A percentile compares a stretch with the other conserved stretches of the same genome.
Conservation (phyloP, 2,113 vertebrate species). For the Onychostoma macrolepis region DNA sequence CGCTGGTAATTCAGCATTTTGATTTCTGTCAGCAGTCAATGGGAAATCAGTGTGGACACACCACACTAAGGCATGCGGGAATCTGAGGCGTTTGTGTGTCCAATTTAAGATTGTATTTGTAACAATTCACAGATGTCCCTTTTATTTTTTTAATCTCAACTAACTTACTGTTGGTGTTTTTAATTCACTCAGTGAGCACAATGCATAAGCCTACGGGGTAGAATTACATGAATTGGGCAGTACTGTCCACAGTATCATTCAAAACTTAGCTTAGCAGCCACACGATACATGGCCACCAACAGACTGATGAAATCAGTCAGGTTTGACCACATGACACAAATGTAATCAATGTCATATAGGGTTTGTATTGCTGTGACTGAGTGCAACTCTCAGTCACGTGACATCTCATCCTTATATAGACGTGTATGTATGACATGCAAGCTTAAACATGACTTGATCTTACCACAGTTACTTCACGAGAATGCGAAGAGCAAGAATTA, state of each 20-base stretch:
- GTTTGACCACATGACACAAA: neutral
- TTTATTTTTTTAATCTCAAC: neutral
- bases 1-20: neutral
- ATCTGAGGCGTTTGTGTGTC: neutral
- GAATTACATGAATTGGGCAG: neutral
- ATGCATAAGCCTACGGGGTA: neutral
- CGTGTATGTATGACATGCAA: neutral
- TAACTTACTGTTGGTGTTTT: neutral
- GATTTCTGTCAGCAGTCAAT: neutral
- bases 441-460: neutral
- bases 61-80: neutral
- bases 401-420: neutral
- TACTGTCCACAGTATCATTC: neutral
- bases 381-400: neutral
- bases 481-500: constrained; percentile 53
- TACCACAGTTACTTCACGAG: constrained; percentile 21
- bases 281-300: neutral
- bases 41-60: neutral
- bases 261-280: neutral
- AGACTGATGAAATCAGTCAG: neutral
- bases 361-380: neutral
- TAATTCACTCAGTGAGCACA: neutral
- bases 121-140: neutral
- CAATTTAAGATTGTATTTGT: neutral
- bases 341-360: neutral